Evolutionary conservation across 2,113 vertebrate genomes (phyloP), one percentile per base, ranked within the genome.

Genomic region (Dinomys branickii): DNA sequence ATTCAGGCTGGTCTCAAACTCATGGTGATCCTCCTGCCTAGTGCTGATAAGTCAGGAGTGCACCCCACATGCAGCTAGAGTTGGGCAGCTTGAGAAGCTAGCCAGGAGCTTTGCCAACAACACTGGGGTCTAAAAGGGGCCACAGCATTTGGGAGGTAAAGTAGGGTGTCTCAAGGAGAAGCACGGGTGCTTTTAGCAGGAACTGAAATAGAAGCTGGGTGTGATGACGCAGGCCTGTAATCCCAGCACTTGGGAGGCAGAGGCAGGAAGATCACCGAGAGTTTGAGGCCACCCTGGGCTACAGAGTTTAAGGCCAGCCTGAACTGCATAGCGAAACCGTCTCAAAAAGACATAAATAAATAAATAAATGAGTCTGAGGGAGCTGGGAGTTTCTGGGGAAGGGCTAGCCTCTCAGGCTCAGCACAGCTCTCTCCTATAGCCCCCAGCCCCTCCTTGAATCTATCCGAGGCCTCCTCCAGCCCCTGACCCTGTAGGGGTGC

Each of bases 111-210:
- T 41, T 30, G 47, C 41, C 83, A 38, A 47, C 3, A 1, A 16
- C 1, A 6, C 8, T 69, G 0, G 3, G 56, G 4, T 52, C 2
- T 35, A 12, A 58, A 9, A 54, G 24, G 30, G 38, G 3, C 17
- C 10, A 6, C 75, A 50, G 80, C 71, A 8, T 30, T 41, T 1
- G 6, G 38, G 28, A 28, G 58, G 35, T 19, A 4, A 38, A 47
- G 7, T 8, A 11, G 78, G 75, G 41, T 30, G 17, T 38, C 19
- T 75, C 63, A 17, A n/a, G 77, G 75, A 78, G 3, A 80, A 54
- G 30, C 20, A 17, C 17, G 50, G 50, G 50, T 41, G 16, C 77
- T 47, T 10, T 52, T 80, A 9, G 47, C 30, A 65, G 44, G 19
- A 6, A 38, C 3, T 47, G 90, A 81, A 44, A 41, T 1, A 69